These are phyloP conservation scores for Percopsis transmontana DNA, from an alignment of 2,113 vertebrate species.

Conservation along the genomic window DNA sequence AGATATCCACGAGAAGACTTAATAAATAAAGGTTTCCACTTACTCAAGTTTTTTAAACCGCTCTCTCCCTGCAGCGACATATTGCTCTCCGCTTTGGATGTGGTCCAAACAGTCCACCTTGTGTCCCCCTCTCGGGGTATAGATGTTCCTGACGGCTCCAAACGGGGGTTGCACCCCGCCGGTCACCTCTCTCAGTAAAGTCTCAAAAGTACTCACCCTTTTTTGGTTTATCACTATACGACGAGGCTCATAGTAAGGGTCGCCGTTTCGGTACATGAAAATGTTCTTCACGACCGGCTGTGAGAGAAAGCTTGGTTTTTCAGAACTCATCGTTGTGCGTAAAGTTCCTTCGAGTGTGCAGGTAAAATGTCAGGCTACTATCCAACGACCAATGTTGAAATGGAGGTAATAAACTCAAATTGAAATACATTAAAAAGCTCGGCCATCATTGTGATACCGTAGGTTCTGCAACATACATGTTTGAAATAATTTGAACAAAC, in stretches of 20 bases:
- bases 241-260: slow-evolving; percentile 89
- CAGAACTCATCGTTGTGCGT: slow-evolving; percentile 62
- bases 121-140: slow-evolving; percentile 89
- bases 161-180: slow-evolving; percentile 88
- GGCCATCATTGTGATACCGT: slow-evolving; percentile 38
- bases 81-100: slow-evolving; percentile 90
- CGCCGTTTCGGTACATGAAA: slow-evolving; percentile 91
- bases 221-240: slow-evolving; percentile 90
- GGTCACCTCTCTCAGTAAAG: slow-evolving; percentile 90
- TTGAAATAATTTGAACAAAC: no score
- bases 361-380: not conserved
- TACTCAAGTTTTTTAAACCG: slow-evolving; percentile 95
- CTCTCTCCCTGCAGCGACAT: slow-evolving; percentile 92
- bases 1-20: no score
- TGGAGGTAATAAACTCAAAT: no score
- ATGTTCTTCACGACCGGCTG: slow-evolving; percentile 93
- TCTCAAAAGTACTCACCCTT: slow-evolving; percentile 89
- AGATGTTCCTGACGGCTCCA: slow-evolving; percentile 93
- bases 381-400: not conserved
- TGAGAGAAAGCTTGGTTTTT: slow-evolving; percentile 80
- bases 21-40: slow-evolving; percentile 62
- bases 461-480: slow-evolving; percentile 15
- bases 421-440: not conserved
- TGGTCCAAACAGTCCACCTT: slow-evolving; percentile 85
- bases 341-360: not conserved